These are phyloP conservation scores for Characodon lateralis DNA, from an alignment of 2,797 vertebrate genomes.

Conservation along the genomic window DNA sequence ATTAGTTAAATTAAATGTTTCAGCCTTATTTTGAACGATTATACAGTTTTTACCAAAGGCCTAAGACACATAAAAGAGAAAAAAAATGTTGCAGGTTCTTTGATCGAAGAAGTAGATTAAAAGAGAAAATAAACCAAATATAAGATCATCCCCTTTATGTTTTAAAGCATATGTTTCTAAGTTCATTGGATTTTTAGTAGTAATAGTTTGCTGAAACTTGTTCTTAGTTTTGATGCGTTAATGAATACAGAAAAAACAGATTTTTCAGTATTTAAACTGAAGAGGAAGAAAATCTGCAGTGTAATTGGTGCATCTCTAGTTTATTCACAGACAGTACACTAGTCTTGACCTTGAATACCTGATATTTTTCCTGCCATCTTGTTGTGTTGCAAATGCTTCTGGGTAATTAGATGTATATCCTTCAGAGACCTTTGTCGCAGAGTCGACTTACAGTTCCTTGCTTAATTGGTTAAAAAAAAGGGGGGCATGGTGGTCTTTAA, in stretches of 20 bases:
- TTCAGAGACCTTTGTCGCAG: constrained; percentile 37
- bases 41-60: neutral
- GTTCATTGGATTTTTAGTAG: neutral
- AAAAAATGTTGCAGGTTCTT: neutral
- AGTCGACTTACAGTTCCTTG: constrained; percentile 34
- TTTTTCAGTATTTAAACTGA: neutral
- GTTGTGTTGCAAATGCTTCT: constrained; percentile 47
- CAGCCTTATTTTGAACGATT: constrained; percentile 30
- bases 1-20: constrained; percentile 30
- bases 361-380: constrained; percentile 17
- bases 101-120: neutral
- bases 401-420: constrained; percentile 54
- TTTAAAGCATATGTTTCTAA: neutral
- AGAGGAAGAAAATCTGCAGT: neutral
- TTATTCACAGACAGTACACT: neutral
- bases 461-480: constrained; percentile 57
- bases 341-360: neutral
- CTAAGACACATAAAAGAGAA: neutral
- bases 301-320: neutral
- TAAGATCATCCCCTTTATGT: too few relatives aligned
- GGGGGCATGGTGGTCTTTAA: constrained; percentile 36
- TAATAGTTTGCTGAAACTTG: neutral
- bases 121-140: neutral
- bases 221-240: neutral
- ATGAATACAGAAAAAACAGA: neutral